phyloP scores from a whole-genome alignment of 2,888 invertebrate genomes.

The Acleris literana region DNA sequence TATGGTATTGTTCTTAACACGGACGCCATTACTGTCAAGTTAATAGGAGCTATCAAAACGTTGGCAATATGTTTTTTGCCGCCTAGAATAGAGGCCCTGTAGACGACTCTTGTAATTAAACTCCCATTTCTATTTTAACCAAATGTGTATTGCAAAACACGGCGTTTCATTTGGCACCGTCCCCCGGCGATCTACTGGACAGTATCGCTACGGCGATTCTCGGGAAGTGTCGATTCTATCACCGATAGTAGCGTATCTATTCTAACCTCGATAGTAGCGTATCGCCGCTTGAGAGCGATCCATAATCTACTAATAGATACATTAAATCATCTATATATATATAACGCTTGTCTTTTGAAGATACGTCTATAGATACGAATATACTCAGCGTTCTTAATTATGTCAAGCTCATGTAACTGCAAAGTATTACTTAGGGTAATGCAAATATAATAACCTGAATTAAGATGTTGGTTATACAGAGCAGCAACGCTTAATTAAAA shows the following conservation, averaged over 20 bases:
- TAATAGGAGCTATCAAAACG: no score
- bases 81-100: no score
- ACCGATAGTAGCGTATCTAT: conserved; percentile 8
- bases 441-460: conserved; percentile 51
- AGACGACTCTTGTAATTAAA: neutral
- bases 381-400: no score
- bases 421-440: conserved; percentile 20
- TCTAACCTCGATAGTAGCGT: conserved; percentile 5
- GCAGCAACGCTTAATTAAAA: conserved; percentile 48
- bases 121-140: conserved; percentile 4
- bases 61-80: no score
- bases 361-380: no score
- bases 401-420: conserved; percentile 3
- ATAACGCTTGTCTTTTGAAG: no score
- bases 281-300: conserved; percentile 22
- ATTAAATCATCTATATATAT: neutral
- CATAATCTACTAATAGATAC: conserved; percentile 17
- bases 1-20: no score
- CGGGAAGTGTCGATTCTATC: conserved; percentile 31
- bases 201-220: conserved; percentile 26
- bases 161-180: conserved; percentile 27
- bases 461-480: conserved; percentile 48
- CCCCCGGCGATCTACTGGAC: conserved; percentile 27
- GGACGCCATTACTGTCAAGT: no score
- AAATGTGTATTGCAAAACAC: conserved; percentile 25